Evolutionary conservation across 2,797 vertebrate species (phyloP).

Genomic region (Gallinago solitaria): DNA sequence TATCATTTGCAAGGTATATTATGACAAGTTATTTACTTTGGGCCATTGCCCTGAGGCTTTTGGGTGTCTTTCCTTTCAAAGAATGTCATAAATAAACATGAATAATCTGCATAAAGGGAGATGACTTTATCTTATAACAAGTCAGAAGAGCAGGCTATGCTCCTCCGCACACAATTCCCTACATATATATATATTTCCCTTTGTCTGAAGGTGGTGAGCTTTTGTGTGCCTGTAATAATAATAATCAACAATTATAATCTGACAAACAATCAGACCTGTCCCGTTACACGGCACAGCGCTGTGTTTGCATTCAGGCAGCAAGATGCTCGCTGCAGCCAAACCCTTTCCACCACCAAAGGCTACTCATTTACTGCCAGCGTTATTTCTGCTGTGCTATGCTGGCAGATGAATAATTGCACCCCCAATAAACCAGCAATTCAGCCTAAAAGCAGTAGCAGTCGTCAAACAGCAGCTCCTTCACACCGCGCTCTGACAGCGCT

Average conservation of each 20-base stretch:
- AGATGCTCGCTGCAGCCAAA: neutral
- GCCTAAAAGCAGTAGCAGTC: slow-evolving; percentile 58
- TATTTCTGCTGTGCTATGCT: neutral
- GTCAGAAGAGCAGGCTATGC: neutral
- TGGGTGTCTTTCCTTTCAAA: slow-evolving; percentile 29
- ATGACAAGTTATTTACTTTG: slow-evolving; percentile 69
- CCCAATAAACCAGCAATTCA: slow-evolving; percentile 20
- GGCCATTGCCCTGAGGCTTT: slow-evolving; percentile 23
- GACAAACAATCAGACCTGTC: slow-evolving; percentile 5
- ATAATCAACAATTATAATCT: too few species aligned
- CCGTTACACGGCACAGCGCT: neutral
- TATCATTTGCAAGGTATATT: slow-evolving; percentile 70
- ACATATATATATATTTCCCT: neutral
- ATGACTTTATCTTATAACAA: slow-evolving; percentile 47
- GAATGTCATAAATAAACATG: slow-evolving; percentile 58
- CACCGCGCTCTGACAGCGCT: neutral
- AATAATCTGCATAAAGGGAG: slow-evolving; percentile 64
- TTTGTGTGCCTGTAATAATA: neutral
- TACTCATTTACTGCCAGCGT: neutral
- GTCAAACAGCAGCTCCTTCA: slow-evolving; percentile 42
- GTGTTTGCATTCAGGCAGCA: neutral
- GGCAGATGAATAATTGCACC: neutral
- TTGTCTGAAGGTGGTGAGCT: neutral
- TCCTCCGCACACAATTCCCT: neutral
- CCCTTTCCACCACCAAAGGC: neutral